Base-by-base conservation (phyloP, 2,888 invertebrate species). In the Portevinia maculata region DNA sequence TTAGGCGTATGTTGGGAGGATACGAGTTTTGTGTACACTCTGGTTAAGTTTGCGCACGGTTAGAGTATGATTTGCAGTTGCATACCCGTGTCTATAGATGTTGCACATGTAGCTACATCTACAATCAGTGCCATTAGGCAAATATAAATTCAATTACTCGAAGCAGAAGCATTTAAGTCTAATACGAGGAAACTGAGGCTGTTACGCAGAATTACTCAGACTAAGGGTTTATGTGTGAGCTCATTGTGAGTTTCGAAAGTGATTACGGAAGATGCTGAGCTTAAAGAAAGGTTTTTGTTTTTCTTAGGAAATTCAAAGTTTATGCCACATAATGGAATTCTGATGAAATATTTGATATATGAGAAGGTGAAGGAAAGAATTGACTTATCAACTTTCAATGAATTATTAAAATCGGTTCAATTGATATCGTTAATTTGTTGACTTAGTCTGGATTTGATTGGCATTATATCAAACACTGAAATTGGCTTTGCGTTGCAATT, bases 111-210 rank as follows among this genome's bases (percentile, higher is more conserved):
- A 65, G 69, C 62, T 69, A 57, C 67, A 48, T 37, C 52, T 17
- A 52, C 19, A 75, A 65, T 67, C 57, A 64, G 69, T 55, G 69
- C 44, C 69, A 79, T 79, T 64, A 50, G 67, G 52, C 46, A 52
- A 59, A 53, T 70, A 39, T 59, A 75, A 81, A 81, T 81, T 75
- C 75, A 81, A 75, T 70, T 74, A 69, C 57, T 60, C 13, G 62
- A 28, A 28, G 19, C 28, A 9, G 9, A 60, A 62, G 62, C 50
- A 39, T 74, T 67, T 34, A 41, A 69, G 60, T n/a, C 32, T 34
- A 28, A 57, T 24, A 39, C 50, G 41, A 5, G 13, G 2, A 24
- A 11, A 28, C 15, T 13, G 13, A 52, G 19, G 46, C 13, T 34
- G 44, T 34, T 55, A 44, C 52, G 52, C 67, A 37, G 44, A 46